A percentile compares a stretch with the other conserved stretches of the same genome.
Conservation (phyloP, 2,113 vertebrate genomes). For the Capra hircus region DNA sequence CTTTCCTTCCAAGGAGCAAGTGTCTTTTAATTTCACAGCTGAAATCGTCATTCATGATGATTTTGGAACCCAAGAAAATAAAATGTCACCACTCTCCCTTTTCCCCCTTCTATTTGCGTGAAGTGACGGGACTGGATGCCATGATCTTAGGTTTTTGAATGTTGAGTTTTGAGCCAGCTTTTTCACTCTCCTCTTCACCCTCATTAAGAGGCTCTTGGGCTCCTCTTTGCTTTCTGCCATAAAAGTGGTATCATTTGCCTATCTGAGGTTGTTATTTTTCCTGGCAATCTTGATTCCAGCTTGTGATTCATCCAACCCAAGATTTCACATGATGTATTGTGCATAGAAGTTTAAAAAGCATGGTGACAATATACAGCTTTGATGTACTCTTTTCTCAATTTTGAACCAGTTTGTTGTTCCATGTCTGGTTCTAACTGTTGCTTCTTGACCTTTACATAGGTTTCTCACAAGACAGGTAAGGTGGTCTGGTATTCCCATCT, state of each 20-base stretch:
- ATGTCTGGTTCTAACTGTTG: neutral
- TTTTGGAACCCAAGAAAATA: neutral
- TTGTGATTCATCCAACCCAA: neutral
- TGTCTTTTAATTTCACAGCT: neutral
- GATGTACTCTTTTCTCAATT: neutral
- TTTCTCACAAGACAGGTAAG: neutral
- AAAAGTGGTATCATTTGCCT: neutral
- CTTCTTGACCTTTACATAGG: neutral
- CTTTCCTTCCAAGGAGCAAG: neutral
- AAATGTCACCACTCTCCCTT: neutral
- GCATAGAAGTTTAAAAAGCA: neutral
- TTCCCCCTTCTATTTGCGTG: neutral
- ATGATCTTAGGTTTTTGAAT: neutral
- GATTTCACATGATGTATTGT: neutral
- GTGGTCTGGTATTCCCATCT: neutral
- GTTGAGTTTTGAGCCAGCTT: neutral
- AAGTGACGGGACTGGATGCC: neutral
- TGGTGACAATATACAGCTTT: neutral
- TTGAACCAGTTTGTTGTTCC: neutral
- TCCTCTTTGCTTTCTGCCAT: neutral
- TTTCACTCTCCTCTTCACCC: neutral
- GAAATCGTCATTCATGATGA: neutral
- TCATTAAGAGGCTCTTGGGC: neutral
- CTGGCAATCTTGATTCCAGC: neutral
- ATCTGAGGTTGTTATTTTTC: neutral